Conservation (phyloP, 2,888 invertebrate genomes). For the Cosmorhoe ocellata region DNA sequence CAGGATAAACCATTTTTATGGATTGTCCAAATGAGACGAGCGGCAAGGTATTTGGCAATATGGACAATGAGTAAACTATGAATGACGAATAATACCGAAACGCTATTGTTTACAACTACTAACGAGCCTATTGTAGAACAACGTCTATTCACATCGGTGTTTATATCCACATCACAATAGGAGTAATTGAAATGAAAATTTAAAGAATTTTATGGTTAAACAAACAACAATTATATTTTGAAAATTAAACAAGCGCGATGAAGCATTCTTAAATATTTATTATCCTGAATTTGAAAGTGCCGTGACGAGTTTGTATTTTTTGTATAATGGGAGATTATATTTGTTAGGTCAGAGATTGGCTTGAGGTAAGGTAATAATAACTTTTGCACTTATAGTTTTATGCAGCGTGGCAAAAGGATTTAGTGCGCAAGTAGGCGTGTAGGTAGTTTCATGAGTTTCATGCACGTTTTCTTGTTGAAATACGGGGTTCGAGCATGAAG, state of each 20-base stretch:
- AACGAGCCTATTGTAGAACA: conserved; percentile 19
- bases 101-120: conserved; percentile 23
- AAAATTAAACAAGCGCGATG: background rate
- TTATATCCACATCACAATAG: conserved; percentile 12
- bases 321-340: too few relatives aligned
- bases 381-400: too few relatives aligned
- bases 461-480: conserved; percentile 33
- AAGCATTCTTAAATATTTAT: too few relatives aligned
- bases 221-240: background rate
- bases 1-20: too few relatives aligned
- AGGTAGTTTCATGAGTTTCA: background rate
- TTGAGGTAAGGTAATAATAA: too few relatives aligned
- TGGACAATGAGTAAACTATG: conserved; percentile 1
- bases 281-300: too few relatives aligned
- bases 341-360: too few relatives aligned
- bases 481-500: conserved; percentile 17
- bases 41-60: background rate
- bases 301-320: too few relatives aligned
- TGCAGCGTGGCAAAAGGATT: too few relatives aligned
- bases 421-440: too few relatives aligned
- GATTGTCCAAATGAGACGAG: too few relatives aligned
- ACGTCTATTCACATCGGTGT: conserved; percentile 4
- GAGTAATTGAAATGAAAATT: conserved; percentile 13
- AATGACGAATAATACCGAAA: conserved; percentile 1
- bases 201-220: conserved; percentile 3